Evolutionary conservation across 2,797 vertebrate species (phyloP).

Genomic region (Sebastes iracundus): DNA sequence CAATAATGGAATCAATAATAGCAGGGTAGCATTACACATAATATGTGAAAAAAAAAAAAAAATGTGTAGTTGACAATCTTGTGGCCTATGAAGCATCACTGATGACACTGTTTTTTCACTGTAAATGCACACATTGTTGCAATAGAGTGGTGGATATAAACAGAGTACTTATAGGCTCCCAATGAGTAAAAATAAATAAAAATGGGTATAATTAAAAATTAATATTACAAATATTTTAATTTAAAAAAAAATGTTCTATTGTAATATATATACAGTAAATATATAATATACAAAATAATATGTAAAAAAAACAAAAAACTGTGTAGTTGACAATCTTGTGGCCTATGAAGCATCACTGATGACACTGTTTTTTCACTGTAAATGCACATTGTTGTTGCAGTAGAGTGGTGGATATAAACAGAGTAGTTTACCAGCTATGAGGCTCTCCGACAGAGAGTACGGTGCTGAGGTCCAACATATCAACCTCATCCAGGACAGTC

Average conservation of each 20-base stretch:
- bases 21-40: constrained; percentile 21
- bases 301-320: background rate
- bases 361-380: background rate
- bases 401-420: background rate
- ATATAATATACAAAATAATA: background rate
- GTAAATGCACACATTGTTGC: background rate
- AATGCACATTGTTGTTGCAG: background rate
- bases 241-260: too few species aligned
- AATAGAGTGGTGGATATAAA: background rate
- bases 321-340: background rate
- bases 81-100: constrained; percentile 28
- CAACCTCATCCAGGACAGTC: constrained; percentile 90
- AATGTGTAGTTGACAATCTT: background rate
- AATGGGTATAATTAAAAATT: background rate
- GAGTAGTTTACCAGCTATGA: constrained; percentile 87
- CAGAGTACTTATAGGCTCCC: background rate
- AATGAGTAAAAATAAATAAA: too few species aligned
- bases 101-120: background rate
- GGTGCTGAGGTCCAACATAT: constrained; percentile 87
- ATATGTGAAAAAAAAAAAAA: background rate
- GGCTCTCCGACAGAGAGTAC: constrained; percentile 78
- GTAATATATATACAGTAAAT: too few species aligned
- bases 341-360: constrained; percentile 15
- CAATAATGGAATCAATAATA: constrained; percentile 45
- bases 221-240: too few species aligned